Percentiles rank a stretch among this genome's conserved stretches.
Evolutionary conservation across 2,797 vertebrate species (phyloP).

Genomic region (Dallia pectoralis): DNA sequence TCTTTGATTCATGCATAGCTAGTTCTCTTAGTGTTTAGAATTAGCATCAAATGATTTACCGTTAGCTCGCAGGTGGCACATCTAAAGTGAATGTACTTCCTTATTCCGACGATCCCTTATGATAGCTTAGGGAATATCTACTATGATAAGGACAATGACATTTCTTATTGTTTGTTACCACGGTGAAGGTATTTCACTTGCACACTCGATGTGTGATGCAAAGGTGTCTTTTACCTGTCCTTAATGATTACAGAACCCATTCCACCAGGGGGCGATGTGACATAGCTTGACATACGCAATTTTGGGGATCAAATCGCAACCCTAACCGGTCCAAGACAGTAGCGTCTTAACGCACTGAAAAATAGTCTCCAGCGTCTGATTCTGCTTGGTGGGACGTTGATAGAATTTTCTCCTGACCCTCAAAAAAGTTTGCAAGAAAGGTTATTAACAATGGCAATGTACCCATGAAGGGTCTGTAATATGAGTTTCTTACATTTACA

Average conservation of each 20-base stretch:
- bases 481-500: too few relatives aligned
- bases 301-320: conserved; percentile 7
- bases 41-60: not conserved
- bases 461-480: too few relatives aligned
- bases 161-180: not conserved
- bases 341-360: too few relatives aligned
- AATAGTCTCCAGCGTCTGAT: not conserved
- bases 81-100: not conserved
- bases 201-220: not conserved
- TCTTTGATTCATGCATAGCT: not conserved
- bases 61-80: not conserved
- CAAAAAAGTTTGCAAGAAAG: not conserved
- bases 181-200: not conserved
- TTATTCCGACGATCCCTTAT: not conserved
- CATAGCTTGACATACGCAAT: conserved; percentile 44
- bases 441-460: too few relatives aligned
- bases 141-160: not conserved
- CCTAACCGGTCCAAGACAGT: too few relatives aligned
- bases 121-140: not conserved
- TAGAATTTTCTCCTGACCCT: not conserved
- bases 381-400: too few relatives aligned
- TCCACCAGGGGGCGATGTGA: conserved; percentile 64
- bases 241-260: conserved; percentile 2
- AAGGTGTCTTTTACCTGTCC: not conserved
- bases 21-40: not conserved